These are phyloP conservation scores for Pangasianodon gigas DNA, from an alignment of 2,113 vertebrate species.

Conservation along the genomic window DNA sequence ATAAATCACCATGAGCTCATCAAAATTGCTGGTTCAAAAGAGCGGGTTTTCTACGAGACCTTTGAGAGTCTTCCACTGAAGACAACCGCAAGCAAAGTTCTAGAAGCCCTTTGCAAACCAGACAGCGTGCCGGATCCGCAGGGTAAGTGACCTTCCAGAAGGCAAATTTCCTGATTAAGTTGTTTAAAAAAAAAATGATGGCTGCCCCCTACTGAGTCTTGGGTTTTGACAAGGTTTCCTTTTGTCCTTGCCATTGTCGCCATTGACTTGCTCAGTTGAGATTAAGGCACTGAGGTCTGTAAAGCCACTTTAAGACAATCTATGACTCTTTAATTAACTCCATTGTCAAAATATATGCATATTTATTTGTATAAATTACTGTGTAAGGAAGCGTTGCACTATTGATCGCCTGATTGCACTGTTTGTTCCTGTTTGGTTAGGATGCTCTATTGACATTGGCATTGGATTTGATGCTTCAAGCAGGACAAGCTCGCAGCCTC, in stretches of 20 bases:
- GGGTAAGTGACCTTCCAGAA: slow-evolving; percentile 13
- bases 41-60: slow-evolving; percentile 65
- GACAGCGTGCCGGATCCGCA: not conserved
- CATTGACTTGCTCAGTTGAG: not conserved
- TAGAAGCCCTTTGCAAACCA: slow-evolving; percentile 3
- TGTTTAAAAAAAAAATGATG: not conserved
- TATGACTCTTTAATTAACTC: not conserved
- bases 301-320: not conserved
- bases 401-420: not conserved
- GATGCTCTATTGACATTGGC: slow-evolving; percentile 77
- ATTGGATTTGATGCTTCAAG: slow-evolving; percentile 80
- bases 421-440: slow-evolving; percentile 59
- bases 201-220: not conserved
- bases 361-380: not conserved
- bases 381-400: not conserved
- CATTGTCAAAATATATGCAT: not conserved
- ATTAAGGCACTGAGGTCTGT: not conserved
- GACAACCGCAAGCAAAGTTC: slow-evolving; percentile 26
- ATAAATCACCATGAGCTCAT: slow-evolving; percentile 64
- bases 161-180: not conserved
- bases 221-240: not conserved
- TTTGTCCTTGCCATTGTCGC: not conserved
- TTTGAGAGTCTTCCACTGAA: slow-evolving; percentile 46
- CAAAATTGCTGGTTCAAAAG: slow-evolving; percentile 64
- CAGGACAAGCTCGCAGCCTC: not conserved